Percentiles rank a stretch among this genome's conserved stretches.
phyloP scores from a whole-genome alignment of 2,797 vertebrate genomes.

The Mionectes olivaceus region DNA sequence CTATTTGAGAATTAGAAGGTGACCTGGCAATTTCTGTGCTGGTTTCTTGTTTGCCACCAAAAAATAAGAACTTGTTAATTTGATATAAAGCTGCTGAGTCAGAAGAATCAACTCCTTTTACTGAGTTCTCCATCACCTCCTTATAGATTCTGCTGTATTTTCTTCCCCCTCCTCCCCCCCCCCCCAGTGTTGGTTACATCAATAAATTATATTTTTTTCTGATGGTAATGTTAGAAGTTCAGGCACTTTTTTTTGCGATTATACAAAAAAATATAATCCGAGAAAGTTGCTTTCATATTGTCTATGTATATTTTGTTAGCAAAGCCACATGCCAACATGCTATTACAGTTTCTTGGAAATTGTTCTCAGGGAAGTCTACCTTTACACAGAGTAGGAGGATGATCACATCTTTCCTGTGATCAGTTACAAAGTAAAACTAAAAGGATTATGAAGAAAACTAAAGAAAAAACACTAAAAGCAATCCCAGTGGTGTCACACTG shows the following conservation, averaged over 20 bases:
- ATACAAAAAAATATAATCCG: background rate
- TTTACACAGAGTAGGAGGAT: background rate
- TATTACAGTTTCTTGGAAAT: background rate
- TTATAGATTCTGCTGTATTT: background rate
- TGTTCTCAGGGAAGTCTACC: background rate
- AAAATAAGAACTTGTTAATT: background rate
- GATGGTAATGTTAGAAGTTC: background rate
- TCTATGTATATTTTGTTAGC: background rate
- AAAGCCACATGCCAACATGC: background rate
- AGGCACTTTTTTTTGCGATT: background rate
- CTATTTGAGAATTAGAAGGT: background rate
- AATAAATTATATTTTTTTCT: background rate
- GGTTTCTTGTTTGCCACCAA: background rate
- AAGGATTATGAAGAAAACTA: background rate
- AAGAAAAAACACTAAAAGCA: background rate
- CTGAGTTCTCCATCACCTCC: background rate
- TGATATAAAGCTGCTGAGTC: background rate
- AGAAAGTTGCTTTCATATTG: background rate
- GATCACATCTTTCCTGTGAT: background rate
- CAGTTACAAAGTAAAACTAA: background rate
- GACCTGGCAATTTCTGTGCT: background rate
- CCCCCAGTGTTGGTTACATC: accelerated
- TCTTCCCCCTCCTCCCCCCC: accelerated
- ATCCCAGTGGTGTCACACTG: background rate
- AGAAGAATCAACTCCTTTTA: background rate